Conservation (phyloP, 2,797 vertebrate genomes). For the Tolypeutes matacus region DNA sequence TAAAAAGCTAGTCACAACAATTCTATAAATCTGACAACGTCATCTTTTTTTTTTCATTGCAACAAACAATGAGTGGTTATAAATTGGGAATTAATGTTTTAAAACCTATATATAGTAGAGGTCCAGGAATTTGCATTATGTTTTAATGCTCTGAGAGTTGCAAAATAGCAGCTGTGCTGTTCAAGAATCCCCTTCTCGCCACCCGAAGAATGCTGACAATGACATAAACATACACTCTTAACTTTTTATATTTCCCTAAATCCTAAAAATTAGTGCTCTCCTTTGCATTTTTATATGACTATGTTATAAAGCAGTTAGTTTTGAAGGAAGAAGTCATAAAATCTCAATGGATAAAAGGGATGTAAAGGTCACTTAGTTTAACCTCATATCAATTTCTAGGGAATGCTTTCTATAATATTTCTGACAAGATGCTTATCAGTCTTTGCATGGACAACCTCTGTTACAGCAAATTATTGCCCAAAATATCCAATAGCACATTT, state of each 20-base stretch:
- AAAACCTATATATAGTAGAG: slow-evolving; percentile 58
- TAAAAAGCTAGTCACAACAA: slow-evolving; percentile 25
- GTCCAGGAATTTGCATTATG: slow-evolving; percentile 80
- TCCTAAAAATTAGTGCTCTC: slow-evolving; percentile 83
- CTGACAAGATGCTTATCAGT: slow-evolving; percentile 1
- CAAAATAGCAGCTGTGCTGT: slow-evolving; percentile 83
- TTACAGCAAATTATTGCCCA: neutral
- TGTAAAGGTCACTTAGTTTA: slow-evolving; percentile 74
- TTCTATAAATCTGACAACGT: slow-evolving; percentile 58
- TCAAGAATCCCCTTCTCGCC: slow-evolving; percentile 79
- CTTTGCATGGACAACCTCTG: neutral
- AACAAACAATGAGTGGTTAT: slow-evolving; percentile 41
- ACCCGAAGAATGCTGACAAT: slow-evolving; percentile 78
- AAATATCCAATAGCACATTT: neutral
- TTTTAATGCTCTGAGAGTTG: slow-evolving; percentile 82
- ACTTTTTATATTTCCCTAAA: slow-evolving; percentile 84
- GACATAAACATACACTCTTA: slow-evolving; percentile 80
- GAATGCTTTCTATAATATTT: slow-evolving; percentile 44
- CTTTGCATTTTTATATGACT: slow-evolving; percentile 82
- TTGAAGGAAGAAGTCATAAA: slow-evolving; percentile 75
- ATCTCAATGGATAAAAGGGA: slow-evolving; percentile 67
- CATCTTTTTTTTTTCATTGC: neutral
- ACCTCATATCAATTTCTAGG: slow-evolving; percentile 61
- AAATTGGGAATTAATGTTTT: slow-evolving; percentile 65
- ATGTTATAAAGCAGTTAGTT: slow-evolving; percentile 71